Percentiles rank a stretch among this genome's conserved stretches.
Evolutionary conservation across 2,888 invertebrate species (phyloP).

Genomic region (Neria commutata): DNA sequence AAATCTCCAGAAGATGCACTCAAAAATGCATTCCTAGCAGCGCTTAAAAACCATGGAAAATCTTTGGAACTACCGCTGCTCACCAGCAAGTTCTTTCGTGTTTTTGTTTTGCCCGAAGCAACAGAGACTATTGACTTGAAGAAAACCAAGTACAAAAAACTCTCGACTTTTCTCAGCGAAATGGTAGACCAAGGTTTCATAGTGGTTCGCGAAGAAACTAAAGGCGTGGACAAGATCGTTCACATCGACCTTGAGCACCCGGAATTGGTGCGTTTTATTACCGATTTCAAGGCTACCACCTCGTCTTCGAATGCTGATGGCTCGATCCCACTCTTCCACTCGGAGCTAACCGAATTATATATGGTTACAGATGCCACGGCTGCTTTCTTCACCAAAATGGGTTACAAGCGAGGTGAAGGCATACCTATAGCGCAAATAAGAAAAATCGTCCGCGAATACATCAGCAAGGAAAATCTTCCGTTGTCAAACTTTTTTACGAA

Average conservation of each 20-base stretch:
- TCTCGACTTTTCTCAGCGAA: conserved; percentile 80
- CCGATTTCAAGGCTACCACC: conserved; percentile 41
- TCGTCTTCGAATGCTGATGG: conserved; percentile 32
- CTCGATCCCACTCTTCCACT: conserved; percentile 53
- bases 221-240: conserved; percentile 82
- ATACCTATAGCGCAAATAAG: conserved; percentile 71
- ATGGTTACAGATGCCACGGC: conserved; percentile 56
- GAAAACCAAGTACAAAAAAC: conserved; percentile 86
- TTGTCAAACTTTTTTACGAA: conserved; percentile 58
- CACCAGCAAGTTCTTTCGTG: conserved; percentile 80
- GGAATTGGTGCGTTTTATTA: conserved; percentile 61
- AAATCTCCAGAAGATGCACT: conserved; percentile 71
- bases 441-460: conserved; percentile 73
- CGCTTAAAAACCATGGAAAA: conserved; percentile 77
- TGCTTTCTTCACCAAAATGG: conserved; percentile 56
- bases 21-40: conserved; percentile 77
- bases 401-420: conserved; percentile 67
- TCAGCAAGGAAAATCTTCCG: conserved; percentile 69
- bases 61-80: conserved; percentile 73
- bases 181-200: conserved; percentile 75
- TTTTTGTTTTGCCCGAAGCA: conserved; percentile 74
- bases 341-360: conserved; percentile 58
- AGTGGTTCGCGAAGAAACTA: conserved; percentile 70
- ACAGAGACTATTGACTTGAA: conserved; percentile 77
- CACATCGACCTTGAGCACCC: conserved; percentile 70